phyloP scores from a whole-genome alignment of 1,140 invertebrate species.

The Rhynchophorus ferrugineus region DNA sequence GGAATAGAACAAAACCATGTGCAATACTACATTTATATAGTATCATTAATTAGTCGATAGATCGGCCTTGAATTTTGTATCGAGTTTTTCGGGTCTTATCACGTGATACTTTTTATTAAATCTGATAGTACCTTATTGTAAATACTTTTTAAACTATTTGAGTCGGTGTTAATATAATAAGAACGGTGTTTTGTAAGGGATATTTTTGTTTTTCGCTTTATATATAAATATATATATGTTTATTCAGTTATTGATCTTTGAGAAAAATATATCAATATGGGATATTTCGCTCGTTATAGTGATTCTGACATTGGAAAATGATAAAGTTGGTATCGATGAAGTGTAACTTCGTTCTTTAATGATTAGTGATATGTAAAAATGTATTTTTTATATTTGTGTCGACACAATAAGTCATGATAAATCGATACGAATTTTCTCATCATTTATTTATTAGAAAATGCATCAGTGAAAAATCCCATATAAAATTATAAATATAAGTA shows the following conservation, averaged over 20 bases:
- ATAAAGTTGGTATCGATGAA: too few species aligned
- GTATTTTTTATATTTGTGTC: too few species aligned
- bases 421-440: too few species aligned
- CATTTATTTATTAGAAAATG: too few species aligned
- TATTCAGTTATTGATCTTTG: neutral
- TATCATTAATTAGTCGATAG: neutral
- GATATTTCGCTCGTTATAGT: too few species aligned
- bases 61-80: neutral
- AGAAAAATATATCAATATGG: neutral
- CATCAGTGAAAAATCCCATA: too few species aligned
- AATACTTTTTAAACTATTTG: neutral
- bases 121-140: constrained; percentile 10
- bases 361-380: too few species aligned
- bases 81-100: constrained; percentile 1
- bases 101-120: neutral
- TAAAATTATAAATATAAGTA: too few species aligned
- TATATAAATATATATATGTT: constrained; percentile 14
- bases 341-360: too few species aligned
- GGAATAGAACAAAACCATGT: neutral
- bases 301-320: too few species aligned
- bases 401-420: too few species aligned
- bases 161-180: neutral
- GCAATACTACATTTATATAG: neutral
- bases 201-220: neutral
- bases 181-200: neutral